phyloP scores from a whole-genome alignment of 2,797 vertebrate genomes.

The Decapterus maruadsi region DNA sequence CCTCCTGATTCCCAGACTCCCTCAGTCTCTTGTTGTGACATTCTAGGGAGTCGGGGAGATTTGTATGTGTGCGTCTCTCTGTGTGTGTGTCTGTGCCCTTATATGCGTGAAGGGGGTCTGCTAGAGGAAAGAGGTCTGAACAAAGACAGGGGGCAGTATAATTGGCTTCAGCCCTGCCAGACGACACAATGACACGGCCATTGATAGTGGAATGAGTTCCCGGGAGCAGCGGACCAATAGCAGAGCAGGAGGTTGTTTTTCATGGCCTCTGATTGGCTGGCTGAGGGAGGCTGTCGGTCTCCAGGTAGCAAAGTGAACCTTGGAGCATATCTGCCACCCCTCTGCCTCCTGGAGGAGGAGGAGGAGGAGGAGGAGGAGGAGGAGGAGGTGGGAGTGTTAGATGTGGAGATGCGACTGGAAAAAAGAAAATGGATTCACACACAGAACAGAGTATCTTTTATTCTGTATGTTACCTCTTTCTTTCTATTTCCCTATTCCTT shows the following conservation, averaged over 20 bases:
- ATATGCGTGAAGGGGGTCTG: conserved; percentile 63
- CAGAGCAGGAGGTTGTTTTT: conserved; percentile 70
- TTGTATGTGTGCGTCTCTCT: conserved; percentile 52
- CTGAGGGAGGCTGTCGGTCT: conserved; percentile 80
- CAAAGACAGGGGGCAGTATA: conserved; percentile 75
- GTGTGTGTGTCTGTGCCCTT: conserved; percentile 48
- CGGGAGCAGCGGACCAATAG: conserved; percentile 78
- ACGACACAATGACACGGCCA: conserved; percentile 79
- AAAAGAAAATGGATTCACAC: conserved; percentile 41
- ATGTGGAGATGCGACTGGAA: conserved; percentile 60
- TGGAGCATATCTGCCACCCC: conserved; percentile 73
- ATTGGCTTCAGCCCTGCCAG: conserved; percentile 79
- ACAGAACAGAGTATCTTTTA: conserved; percentile 24
- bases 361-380: conserved; percentile 27
- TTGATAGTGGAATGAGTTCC: conserved; percentile 80
- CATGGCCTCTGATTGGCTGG: conserved; percentile 80
- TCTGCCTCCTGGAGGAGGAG: conserved; percentile 46
- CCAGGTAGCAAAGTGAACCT: conserved; percentile 85
- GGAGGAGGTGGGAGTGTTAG: conserved; percentile 31
- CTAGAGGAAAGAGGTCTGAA: conserved; percentile 62
- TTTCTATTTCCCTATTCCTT: conserved; percentile 16
- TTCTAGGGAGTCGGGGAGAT: conserved; percentile 57
- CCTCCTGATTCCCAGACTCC: conserved; percentile 66
- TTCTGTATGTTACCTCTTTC: neutral
- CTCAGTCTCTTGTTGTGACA: conserved; percentile 60